Percentiles rank a stretch among this genome's conserved stretches.
Evolutionary conservation across 2,888 invertebrate genomes (phyloP).

Genomic region (Eupelmus urozonus): DNA sequence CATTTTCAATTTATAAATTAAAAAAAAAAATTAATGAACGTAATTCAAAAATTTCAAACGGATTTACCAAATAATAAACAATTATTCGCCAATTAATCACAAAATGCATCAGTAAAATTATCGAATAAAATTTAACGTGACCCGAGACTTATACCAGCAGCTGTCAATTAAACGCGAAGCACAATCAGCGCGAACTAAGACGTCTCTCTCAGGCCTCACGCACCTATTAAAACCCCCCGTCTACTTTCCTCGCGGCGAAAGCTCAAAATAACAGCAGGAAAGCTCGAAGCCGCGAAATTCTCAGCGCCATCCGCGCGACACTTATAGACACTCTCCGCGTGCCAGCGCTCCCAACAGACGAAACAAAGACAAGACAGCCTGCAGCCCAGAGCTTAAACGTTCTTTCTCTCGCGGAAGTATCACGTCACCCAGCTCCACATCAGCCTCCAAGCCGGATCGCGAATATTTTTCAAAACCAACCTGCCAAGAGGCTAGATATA

Average conservation of each 20-base stretch:
- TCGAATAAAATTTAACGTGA: too few species aligned
- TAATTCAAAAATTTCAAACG: too few species aligned
- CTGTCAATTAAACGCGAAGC: too few species aligned
- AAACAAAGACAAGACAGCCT: background rate
- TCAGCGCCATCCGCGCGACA: conserved; percentile 17
- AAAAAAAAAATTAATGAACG: too few species aligned
- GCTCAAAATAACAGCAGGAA: conserved; percentile 46
- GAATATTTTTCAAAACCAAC: background rate
- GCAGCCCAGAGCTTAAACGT: background rate
- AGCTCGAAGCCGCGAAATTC: conserved; percentile 42
- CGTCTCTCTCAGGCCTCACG: too few species aligned
- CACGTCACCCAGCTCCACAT: background rate
- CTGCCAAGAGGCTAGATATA: background rate
- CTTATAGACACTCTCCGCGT: conserved; percentile 15
- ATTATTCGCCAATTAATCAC: too few species aligned
- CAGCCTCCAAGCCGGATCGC: background rate
- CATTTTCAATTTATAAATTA: background rate
- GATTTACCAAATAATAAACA: too few species aligned
- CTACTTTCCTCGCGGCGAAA: background rate
- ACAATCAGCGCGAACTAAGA: too few species aligned
- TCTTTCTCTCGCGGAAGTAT: background rate
- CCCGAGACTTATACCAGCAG: too few species aligned
- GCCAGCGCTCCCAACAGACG: background rate
- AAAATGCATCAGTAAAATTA: too few species aligned
- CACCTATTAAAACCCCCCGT: conserved; percentile 29